Evolutionary conservation across 2,888 invertebrate genomes (phyloP), one percentile per base, ranked within the genome.

Genomic region (Synergus itoensis): DNA sequence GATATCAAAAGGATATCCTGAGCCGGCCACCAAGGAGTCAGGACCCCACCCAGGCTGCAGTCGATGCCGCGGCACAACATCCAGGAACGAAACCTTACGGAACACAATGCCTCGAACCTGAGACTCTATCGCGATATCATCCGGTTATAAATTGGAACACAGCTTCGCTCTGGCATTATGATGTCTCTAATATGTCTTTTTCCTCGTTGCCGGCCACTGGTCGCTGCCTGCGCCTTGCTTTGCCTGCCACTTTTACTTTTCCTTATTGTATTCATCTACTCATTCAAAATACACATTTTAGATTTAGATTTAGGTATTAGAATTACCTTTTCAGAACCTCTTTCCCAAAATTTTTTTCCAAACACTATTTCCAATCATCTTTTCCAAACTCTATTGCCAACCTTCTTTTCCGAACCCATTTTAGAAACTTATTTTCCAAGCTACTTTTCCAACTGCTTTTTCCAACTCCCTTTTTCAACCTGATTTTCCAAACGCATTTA

Each of bases 161-260:
- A 91, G 90, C 89, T 89, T 90, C 89, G 88, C 83, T 85, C 89
- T 90, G 92, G 91, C 92, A 91, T 92, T 92, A 92, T 92, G 92
- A 92, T 92, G 91, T 90, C 90, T 91, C 92, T 92, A 92, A 92
- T 92, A 92, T 91, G 91, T 92, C 92, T 91, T 92, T 92, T 91
- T 91, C 90, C 87, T 85, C 85, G 82, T 84, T 76, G 80, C 82
- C 78, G 78, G 82, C 83, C 81, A 84, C 85, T 76, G 83, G 80
- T 82, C 80, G 80, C 82, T 82, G 76, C 77, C 36, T 60, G 14
- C 36, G 28, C 18, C 28, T 60, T 40, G 18, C 43, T 62, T 43
- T 67, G 18, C 18, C 12, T 28, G 14, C 67, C 45, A 18, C 67
- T 67, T 18, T 76, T 76, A 76, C 76, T 41, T 60, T 76, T 76